Conservation (phyloP, 2,797 vertebrate species). For the Chiroxiphia lanceolata region DNA sequence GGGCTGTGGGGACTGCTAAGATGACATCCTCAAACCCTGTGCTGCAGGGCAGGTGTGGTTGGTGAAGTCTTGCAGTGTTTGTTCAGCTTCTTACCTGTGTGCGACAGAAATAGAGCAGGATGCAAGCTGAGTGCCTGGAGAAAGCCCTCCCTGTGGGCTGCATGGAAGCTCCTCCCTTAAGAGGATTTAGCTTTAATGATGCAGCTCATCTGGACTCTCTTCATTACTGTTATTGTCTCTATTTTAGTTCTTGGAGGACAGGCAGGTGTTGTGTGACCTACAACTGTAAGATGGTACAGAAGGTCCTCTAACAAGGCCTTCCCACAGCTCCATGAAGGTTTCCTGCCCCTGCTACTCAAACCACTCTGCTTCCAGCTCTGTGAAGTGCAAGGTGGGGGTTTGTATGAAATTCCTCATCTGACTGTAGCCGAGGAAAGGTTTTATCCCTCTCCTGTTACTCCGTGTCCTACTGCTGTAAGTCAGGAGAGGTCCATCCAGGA, state of each 20-base stretch:
- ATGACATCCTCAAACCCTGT: background rate
- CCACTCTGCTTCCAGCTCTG: background rate
- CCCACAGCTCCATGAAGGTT: background rate
- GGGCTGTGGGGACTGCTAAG: background rate
- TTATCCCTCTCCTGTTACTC: background rate
- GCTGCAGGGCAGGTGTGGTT: background rate
- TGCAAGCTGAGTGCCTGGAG: background rate
- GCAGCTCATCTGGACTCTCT: conserved; percentile 15
- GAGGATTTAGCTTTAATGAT: conserved; percentile 55
- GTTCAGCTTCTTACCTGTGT: background rate
- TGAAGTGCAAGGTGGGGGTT: background rate
- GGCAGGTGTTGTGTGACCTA: conserved; percentile 24
- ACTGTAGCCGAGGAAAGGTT: background rate
- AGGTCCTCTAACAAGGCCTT: background rate
- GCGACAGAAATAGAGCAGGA: background rate
- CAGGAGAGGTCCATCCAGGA: background rate
- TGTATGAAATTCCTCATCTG: background rate
- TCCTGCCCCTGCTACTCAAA: background rate
- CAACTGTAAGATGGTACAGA: background rate
- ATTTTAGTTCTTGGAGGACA: background rate
- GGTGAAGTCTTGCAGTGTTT: background rate
- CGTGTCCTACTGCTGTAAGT: background rate
- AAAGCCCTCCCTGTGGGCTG: background rate
- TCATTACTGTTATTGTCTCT: conserved; percentile 44
- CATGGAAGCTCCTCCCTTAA: conserved; percentile 28